Percentiles rank a stretch among this genome's conserved stretches.
Evolutionary conservation across 2,113 vertebrate genomes (phyloP).

Genomic region (Albula goreensis): DNA sequence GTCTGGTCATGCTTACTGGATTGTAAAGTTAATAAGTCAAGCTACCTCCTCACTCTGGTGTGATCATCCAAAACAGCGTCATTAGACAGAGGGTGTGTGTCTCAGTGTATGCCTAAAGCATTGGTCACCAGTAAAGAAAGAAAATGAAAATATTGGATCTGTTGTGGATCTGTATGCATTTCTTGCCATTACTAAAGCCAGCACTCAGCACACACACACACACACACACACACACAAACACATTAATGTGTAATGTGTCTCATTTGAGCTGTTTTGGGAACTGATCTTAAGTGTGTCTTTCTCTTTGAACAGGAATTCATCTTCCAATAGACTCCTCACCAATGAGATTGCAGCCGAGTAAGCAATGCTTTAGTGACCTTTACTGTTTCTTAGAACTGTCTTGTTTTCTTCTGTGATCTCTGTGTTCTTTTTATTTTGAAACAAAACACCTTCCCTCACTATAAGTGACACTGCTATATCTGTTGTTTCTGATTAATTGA

Average conservation of each 20-base stretch:
- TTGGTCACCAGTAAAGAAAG: too few relatives aligned
- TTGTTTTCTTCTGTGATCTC: not conserved
- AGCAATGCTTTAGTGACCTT: slow-evolving; percentile 34
- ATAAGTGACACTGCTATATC: not conserved
- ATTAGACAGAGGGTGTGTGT: too few relatives aligned
- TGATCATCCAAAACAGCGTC: too few relatives aligned
- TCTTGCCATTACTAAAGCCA: slow-evolving; percentile 8
- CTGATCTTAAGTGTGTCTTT: not conserved
- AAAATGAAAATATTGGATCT: not conserved
- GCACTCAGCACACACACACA: not conserved
- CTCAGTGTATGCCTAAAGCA: too few relatives aligned
- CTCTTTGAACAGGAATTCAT: slow-evolving; percentile 52
- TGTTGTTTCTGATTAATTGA: too few relatives aligned
- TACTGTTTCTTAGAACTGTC: not conserved
- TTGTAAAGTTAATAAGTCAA: not conserved
- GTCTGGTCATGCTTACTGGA: not conserved
- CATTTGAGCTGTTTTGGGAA: not conserved
- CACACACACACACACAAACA: not conserved
- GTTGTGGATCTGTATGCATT: not conserved
- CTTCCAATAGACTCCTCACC: slow-evolving; percentile 30
- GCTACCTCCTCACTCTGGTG: too few relatives aligned
- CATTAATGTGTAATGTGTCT: not conserved
- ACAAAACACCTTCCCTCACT: not conserved
- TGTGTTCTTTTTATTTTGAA: not conserved
- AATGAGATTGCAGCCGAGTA: slow-evolving; percentile 54